Evolutionary conservation across 2,797 vertebrate species (phyloP), one percentile per base, ranked within the genome.

Genomic region (Enteromius fasciolatus): DNA sequence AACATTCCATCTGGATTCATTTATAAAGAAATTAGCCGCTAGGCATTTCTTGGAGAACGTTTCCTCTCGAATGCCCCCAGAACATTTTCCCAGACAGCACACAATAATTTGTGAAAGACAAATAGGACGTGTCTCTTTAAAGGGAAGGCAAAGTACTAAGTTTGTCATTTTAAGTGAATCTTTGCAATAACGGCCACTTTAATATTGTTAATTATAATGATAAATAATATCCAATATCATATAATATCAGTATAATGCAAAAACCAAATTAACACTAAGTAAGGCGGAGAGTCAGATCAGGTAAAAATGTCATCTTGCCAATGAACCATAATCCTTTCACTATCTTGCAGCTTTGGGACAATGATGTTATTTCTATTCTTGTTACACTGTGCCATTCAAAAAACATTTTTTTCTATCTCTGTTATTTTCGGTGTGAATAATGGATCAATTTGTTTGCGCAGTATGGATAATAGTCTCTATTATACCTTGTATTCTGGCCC

Each of bases 381-480:
- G 73, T 3, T 59, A 41, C 59, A 39, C 73, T 41, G 33, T 75
- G 52, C 73, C n/a, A 59, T 57, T 75, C 48, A 57, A 15, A 12
- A 15, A 39, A 15, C 17, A 33, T 46, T 12, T 28, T n/a, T 69
- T 54, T 41, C 31, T 15, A 44, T 80, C 23, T 31, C 23, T 78
- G 4, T 80, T 46, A 73, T 73, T 50, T 73, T 64, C 69, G 18
- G 5, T 48, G 41, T 72, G 68, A 81, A 28, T 73, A 28, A 50
- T 72, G 11, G 39, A 72, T 80, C 68, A 63, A 12, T 73, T 69
- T 63, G 44, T 44, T 81, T 39, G 20, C 15, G 2, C 57, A 52
- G 25, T 81, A 64, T 50, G 57, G 54, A 46, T 73, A 81, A 81
- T 25, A 15, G 9, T 64, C 20, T 52, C 69, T 50, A 39, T 81